These are phyloP conservation scores for Tyto alba DNA, from an alignment of 2,113 vertebrate genomes.

Conservation along the genomic window DNA sequence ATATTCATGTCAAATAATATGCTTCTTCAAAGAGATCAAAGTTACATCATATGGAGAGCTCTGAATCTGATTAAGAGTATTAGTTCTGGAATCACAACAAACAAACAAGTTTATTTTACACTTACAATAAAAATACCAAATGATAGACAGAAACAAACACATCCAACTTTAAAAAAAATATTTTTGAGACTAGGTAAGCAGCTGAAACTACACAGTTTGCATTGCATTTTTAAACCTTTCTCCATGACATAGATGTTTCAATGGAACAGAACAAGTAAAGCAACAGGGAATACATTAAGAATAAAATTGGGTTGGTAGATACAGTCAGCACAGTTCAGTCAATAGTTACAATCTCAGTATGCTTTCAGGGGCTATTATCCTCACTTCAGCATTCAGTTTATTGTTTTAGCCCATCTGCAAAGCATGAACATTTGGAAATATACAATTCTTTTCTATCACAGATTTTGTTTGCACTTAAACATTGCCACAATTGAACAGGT, in stretches of 20 bases:
- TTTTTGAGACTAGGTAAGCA: neutral
- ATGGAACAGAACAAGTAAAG: neutral
- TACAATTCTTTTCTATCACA: neutral
- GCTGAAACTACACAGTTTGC: neutral
- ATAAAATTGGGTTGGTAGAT: neutral
- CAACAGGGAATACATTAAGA: slow-evolving; percentile 8
- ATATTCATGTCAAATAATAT: neutral
- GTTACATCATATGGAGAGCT: neutral
- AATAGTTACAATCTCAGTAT: neutral
- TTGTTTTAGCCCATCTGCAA: neutral
- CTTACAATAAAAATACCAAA: neutral
- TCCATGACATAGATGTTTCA: neutral
- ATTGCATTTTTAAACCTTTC: neutral
- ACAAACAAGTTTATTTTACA: neutral
- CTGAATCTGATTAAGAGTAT: neutral
- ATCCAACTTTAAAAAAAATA: neutral
- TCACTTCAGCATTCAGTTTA: neutral
- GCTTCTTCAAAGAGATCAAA: neutral
- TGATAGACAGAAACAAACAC: neutral
- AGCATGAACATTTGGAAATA: neutral
- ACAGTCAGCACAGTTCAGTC: neutral
- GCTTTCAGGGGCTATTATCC: neutral
- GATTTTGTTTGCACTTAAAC: neutral
- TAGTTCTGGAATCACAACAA: neutral
- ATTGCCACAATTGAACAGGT: neutral